Evolutionary conservation across 2,797 vertebrate species (phyloP), one percentile per base, ranked within the genome.

Genomic region (Enteromius afrohamiltoni): DNA sequence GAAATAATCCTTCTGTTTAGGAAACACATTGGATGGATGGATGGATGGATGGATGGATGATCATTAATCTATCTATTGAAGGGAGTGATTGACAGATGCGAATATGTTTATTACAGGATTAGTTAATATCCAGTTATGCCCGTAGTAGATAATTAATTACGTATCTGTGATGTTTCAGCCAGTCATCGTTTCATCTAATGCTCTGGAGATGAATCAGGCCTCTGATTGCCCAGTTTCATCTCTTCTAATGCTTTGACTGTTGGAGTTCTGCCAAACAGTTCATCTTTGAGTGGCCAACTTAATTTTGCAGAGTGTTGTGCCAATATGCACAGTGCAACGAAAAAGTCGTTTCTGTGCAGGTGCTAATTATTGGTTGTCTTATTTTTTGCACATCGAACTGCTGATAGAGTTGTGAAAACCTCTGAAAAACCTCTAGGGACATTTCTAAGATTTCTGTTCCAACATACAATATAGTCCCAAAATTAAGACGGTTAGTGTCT

Each of bases 201-300:
- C 74, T 29, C 74, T 45, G n/a, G 53, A 60, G 55, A 77, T 16
- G 34, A 60, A 23, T 23, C 34, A 42, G 49, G 53, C 51, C 16
- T 23, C 34, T 31, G 51, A 76, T 58, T 17, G 74, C 53, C 21
- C 74, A 60, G 34, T 19, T 42, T 45, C n/a, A 62, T 26, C 55
- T 42, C 53, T 42, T 77, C 74, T 23, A 51, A 9, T 0, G 26
- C 47, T 53, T 11, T 14, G 19, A 7, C 37, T 17, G 34, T 11
- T 45, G 55, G 42, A 29, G n/a, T 26, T 77, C 75, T 77, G 75
- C 75, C 55, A 77, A 26, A 58, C 7, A 1, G 21, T 37, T 42
- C 14, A 77, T 42, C 55, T 62, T 29, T 45, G 21, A 45, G 5
- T 11, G 14, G 14, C 37, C 37, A 42, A 1, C 23, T 58, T 29